phyloP scores from a whole-genome alignment of 2,888 invertebrate species.

The Conomelus anceps region DNA sequence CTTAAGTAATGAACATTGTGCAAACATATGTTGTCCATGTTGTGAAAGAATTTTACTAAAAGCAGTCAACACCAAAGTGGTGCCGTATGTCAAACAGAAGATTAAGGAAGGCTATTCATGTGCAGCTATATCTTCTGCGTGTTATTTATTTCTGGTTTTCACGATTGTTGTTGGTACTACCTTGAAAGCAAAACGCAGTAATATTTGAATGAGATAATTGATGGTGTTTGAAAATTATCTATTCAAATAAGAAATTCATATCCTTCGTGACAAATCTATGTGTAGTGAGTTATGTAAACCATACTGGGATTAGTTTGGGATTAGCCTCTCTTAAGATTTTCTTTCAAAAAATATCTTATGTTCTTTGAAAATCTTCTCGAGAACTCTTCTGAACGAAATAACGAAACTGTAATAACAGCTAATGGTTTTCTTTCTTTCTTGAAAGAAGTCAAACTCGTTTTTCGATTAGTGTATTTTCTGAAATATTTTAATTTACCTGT shows the following conservation, averaged over 20 bases:
- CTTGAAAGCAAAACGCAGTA: neutral
- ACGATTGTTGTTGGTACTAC: neutral
- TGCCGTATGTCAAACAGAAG: neutral
- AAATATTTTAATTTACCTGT: no score
- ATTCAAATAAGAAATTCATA: neutral
- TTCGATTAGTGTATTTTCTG: no score
- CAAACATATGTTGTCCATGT: neutral
- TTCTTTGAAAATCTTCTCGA: no score
- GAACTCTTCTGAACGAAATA: no score
- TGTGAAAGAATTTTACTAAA: neutral
- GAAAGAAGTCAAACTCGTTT: no score
- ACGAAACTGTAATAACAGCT: no score
- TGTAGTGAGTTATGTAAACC: neutral
- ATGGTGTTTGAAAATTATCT: neutral
- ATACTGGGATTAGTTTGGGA: neutral
- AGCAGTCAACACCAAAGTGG: neutral
- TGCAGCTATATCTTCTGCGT: neutral
- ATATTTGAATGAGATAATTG: neutral
- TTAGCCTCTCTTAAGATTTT: no score
- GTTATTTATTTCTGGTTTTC: neutral
- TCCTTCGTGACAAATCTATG: neutral
- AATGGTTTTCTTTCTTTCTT: no score
- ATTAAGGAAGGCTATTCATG: neutral
- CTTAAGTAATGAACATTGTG: neutral
- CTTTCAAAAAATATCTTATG: no score